Evolutionary conservation across 92 coral and sea anemone genomes (phyloP).

Genomic region (Isaurus tuberculatus): DNA sequence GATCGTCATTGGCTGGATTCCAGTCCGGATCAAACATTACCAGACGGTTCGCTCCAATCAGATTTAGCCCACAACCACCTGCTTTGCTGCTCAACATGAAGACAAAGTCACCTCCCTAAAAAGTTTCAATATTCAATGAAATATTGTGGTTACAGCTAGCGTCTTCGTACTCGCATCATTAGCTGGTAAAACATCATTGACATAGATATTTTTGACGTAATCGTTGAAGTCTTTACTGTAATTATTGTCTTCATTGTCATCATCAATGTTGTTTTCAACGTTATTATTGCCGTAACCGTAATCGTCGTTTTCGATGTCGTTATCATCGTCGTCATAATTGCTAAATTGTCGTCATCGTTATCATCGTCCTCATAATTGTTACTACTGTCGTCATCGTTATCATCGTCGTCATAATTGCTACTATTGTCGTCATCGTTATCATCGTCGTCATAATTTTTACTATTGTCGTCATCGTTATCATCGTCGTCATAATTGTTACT

Average conservation of each 20-base stretch:
- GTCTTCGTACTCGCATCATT: neutral
- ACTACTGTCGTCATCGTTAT: neutral
- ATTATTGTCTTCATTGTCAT: too few relatives aligned
- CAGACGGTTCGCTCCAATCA: constrained; percentile 97
- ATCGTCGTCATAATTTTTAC: neutral
- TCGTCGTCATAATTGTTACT: neutral
- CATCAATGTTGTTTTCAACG: too few relatives aligned
- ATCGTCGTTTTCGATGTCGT: neutral
- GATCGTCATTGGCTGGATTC: constrained; percentile 99
- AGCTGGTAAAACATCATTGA: neutral
- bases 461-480: neutral
- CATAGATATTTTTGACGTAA: too few relatives aligned
- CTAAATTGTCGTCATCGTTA: too few relatives aligned
- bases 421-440: neutral
- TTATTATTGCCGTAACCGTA: neutral
- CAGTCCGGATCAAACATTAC: constrained; percentile 99
- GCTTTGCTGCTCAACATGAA: constrained; percentile 98
- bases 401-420: neutral
- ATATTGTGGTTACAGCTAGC: neutral
- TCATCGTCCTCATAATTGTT: neutral
- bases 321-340: neutral
- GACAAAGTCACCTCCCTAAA: constrained; percentile 86
- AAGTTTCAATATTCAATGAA: neutral
- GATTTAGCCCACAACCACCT: constrained; percentile 95
- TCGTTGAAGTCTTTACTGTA: too few relatives aligned